Percentiles rank a stretch among this genome's conserved stretches.
phyloP scores from a whole-genome alignment of 2,888 invertebrate species.

The Odontomyia ornata region DNA sequence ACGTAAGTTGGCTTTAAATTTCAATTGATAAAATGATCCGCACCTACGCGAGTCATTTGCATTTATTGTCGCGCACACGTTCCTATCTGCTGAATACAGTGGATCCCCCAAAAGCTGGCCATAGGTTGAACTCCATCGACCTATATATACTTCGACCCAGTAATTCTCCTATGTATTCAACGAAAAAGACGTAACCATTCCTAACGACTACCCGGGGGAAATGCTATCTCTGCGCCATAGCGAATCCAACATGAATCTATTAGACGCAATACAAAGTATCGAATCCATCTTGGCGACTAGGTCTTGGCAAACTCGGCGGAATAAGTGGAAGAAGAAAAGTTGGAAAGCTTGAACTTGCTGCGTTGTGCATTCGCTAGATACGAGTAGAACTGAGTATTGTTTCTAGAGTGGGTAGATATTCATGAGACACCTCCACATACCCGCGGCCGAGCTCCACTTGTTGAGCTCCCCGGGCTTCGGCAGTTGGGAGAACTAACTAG shows the following conservation, averaged over 20 bases:
- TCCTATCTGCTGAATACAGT: neutral
- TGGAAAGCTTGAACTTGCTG: constrained; percentile 9
- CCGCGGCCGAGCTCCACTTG: neutral
- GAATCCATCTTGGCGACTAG: neutral
- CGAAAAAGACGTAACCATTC: neutral
- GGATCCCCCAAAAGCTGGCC: neutral
- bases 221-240: constrained; percentile 4
- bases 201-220: neutral
- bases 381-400: neutral
- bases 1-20: neutral
- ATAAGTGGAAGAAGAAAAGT: neutral
- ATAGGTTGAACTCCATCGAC: neutral
- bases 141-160: constrained; percentile 1
- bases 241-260: constrained; percentile 19
- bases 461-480: neutral
- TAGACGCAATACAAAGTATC: neutral
- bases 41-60: neutral
- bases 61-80: neutral
- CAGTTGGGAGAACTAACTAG: neutral
- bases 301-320: neutral
- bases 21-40: neutral
- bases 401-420: neutral
- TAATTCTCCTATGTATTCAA: neutral
- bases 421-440: constrained; percentile 33
- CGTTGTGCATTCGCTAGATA: neutral